These are phyloP conservation scores for Cryptomyrus ogoouensis DNA, from an alignment of 2,113 vertebrate species.

Conservation along the genomic window DNA sequence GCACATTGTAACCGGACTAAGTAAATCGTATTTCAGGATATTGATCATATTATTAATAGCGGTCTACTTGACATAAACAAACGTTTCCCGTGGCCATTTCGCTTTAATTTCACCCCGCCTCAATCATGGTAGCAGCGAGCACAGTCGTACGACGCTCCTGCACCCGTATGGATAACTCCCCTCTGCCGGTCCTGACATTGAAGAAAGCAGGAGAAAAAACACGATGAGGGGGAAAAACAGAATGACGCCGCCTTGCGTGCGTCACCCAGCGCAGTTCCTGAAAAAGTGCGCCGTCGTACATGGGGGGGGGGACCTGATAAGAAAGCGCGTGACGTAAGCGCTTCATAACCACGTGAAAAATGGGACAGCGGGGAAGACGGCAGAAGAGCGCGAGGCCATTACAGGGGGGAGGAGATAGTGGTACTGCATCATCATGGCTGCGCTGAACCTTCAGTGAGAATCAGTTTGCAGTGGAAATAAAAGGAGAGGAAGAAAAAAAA, in stretches of 20 bases:
- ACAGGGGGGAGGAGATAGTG: background rate
- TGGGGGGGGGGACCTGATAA: background rate
- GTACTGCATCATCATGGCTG: background rate
- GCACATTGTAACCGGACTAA: background rate
- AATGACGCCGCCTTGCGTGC: background rate
- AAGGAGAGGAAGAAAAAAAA: background rate
- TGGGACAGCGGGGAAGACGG: background rate
- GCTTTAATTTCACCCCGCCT: background rate
- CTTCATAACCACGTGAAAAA: background rate
- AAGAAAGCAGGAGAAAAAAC: background rate
- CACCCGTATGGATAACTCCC: background rate
- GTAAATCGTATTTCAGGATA: background rate
- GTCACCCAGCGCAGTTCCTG: background rate
- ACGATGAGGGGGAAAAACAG: background rate
- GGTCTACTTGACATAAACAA: background rate
- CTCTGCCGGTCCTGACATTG: background rate
- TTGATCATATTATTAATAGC: background rate
- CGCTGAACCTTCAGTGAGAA: background rate
- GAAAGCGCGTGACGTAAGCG: background rate
- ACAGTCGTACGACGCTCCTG: background rate
- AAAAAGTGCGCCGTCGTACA: background rate
- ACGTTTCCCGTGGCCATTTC: background rate
- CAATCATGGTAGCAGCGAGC: background rate
- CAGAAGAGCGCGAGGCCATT: background rate
- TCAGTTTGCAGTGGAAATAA: background rate